Evolutionary conservation across 2,888 invertebrate species (phyloP), one percentile per base, ranked within the genome.

Genomic region (Oxyteleia sp.): DNA sequence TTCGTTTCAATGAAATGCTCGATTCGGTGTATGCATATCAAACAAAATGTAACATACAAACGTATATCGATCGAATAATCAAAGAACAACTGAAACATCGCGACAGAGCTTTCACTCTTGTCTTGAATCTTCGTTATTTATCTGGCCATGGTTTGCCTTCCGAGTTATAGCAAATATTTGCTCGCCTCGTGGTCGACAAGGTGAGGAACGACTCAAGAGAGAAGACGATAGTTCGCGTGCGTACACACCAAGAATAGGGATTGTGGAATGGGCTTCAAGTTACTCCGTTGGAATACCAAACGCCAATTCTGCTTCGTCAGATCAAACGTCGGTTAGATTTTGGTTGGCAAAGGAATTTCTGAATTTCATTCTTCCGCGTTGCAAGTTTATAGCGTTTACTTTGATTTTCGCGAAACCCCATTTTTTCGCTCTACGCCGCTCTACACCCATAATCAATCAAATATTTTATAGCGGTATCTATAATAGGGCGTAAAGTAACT

Each of bases 131-230:
- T 88, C 86, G 82, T 85, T 88, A 87, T 89, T 89, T 88, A 88
- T 88, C 86, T 87, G 86, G 85, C 74, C 81, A 86, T 79, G 85
- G 81, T 87, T 87, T 88, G 86, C 83, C 85, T 86, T 66, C 45
- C 83, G 87, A 89, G 87, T 89, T 88, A 87, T 89, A 85, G 89
- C 90, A 91, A 91, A 91, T 91, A 91, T 92, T 92, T 92, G 90
- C 89, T 89, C 86, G 87, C 88, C 86, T 85, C 81, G 84, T 80
- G 87, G 87, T 89, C 86, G 89, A 89, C 88, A 88, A 88, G 86
- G 87, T 85, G 87, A 86, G 85, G 84, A 87, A 85, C 84, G 82
- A 63, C 82, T 87, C 76, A 76, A 84, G 87, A 86, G 83, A 88
- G 84, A 86, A 86, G 87, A 88, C 88, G 91, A 90, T 90, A 89